These are phyloP conservation scores for Cheilosia grossa DNA, from an alignment of 2,888 invertebrate genomes.

Conservation along the genomic window DNA sequence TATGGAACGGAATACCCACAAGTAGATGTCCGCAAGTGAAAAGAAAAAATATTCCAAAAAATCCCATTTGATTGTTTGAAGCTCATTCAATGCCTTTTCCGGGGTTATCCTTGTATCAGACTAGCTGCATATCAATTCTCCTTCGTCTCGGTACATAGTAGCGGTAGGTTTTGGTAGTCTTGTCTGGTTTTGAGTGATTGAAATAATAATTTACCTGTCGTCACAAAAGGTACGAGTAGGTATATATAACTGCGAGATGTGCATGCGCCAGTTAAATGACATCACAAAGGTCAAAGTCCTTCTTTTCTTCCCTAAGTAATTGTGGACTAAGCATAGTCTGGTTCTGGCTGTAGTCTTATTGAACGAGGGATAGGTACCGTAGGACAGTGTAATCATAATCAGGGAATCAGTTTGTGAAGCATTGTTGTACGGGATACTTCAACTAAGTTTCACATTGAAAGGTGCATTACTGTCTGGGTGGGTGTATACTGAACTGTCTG, in stretches of 20 bases:
- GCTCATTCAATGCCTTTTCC: slow-evolving; percentile 42
- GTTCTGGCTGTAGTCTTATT: slow-evolving; percentile 38
- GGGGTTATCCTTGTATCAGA: slow-evolving; percentile 22
- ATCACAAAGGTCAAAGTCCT: slow-evolving; percentile 68
- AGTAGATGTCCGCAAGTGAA: slow-evolving; percentile 14
- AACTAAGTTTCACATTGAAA: slow-evolving; percentile 58
- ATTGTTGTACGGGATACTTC: slow-evolving; percentile 54
- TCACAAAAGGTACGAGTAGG: slow-evolving; percentile 27
- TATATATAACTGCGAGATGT: slow-evolving; percentile 9
- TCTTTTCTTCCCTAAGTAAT: slow-evolving; percentile 9
- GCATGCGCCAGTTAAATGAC: slow-evolving; percentile 50
- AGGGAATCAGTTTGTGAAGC: slow-evolving; percentile 59
- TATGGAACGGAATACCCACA: slow-evolving; percentile 2
- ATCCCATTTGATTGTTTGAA: slow-evolving; percentile 68
- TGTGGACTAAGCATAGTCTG: slow-evolving; percentile 3
- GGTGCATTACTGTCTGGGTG: slow-evolving; percentile 27
- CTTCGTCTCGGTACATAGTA: background rate
- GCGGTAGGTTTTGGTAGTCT: slow-evolving; percentile 25
- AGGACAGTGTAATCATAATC: slow-evolving; percentile 68
- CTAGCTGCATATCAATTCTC: slow-evolving; percentile 18
- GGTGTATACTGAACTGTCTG: background rate
- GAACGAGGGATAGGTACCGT: slow-evolving; percentile 53
- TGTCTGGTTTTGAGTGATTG: slow-evolving; percentile 74
- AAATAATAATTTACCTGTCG: slow-evolving; percentile 74
- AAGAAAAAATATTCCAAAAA: slow-evolving; percentile 8